These are phyloP conservation scores for Macrobrachium rosenbergii DNA, from an alignment of 1,140 invertebrate species.

Conservation along the genomic window DNA sequence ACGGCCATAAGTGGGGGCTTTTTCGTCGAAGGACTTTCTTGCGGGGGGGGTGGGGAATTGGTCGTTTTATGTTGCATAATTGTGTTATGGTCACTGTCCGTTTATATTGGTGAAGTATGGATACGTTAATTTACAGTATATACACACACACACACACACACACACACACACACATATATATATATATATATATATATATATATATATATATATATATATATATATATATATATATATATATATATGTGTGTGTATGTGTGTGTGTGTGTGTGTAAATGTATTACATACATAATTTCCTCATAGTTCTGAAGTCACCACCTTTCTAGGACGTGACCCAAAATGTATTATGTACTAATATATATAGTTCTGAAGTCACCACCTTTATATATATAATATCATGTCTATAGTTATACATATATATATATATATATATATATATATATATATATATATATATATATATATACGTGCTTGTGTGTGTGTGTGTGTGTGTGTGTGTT, in stretches of 20 bases:
- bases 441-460: constrained; percentile 40
- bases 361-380: too few species aligned
- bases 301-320: too few species aligned
- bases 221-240: too few species aligned
- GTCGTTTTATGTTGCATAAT: too few species aligned
- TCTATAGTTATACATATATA: constrained; percentile 35
- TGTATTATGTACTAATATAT: too few species aligned
- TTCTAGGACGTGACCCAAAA: too few species aligned
- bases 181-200: background rate
- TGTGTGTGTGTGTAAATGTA: background rate
- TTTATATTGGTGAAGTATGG: background rate
- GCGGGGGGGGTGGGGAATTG: too few species aligned
- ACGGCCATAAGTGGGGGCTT: too few species aligned
- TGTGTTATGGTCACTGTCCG: background rate
- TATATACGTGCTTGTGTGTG: background rate
- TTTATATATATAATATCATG: too few species aligned
- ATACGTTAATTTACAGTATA: background rate
- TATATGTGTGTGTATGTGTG: too few species aligned
- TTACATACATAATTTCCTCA: too few species aligned
- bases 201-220: background rate
- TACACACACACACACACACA: constrained; percentile 11
- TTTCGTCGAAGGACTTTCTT: too few species aligned
- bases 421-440: constrained; percentile 40
- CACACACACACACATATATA: constrained; percentile 8
- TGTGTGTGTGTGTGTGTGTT: constrained; percentile 12